Conservation (phyloP, 53 echinoderm and acorn worm species). For the Glandiceps talaboti region DNA sequence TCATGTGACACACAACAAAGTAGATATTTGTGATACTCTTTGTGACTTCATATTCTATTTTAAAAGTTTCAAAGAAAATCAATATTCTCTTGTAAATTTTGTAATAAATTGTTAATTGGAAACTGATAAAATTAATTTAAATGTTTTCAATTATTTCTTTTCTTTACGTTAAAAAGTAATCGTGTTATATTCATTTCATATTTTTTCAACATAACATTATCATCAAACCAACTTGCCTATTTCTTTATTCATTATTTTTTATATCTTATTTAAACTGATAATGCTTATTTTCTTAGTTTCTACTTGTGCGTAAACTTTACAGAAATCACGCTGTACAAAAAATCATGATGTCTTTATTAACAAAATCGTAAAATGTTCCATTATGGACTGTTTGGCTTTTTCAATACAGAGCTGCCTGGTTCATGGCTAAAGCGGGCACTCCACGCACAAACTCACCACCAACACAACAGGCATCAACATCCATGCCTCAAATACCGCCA, state of each 20-base stretch:
- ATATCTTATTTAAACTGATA: background rate
- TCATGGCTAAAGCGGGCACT: conserved; percentile 22
- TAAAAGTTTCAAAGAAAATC: too few species aligned
- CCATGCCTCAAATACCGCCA: background rate
- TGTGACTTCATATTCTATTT: too few species aligned
- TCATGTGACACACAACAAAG: too few species aligned
- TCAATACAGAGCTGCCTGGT: conserved; percentile 19
- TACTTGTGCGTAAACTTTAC: background rate
- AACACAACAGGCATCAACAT: background rate
- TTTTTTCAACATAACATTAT: too few species aligned
- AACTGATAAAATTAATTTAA: too few species aligned
- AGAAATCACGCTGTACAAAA: background rate
- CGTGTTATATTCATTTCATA: too few species aligned
- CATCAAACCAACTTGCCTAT: too few species aligned
- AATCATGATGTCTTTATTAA: background rate
- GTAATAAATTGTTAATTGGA: too few species aligned
- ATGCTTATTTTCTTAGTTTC: background rate
- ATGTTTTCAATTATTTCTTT: too few species aligned
- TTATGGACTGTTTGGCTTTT: background rate
- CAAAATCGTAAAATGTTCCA: background rate
- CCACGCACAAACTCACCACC: background rate
- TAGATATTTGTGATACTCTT: too few species aligned
- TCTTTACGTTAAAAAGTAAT: too few species aligned
- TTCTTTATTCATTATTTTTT: background rate
- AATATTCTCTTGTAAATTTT: too few species aligned